Percentiles rank a stretch among this genome's conserved stretches.
Conservation (phyloP, 2,113 vertebrate genomes). For the Cavia porcellus region DNA sequence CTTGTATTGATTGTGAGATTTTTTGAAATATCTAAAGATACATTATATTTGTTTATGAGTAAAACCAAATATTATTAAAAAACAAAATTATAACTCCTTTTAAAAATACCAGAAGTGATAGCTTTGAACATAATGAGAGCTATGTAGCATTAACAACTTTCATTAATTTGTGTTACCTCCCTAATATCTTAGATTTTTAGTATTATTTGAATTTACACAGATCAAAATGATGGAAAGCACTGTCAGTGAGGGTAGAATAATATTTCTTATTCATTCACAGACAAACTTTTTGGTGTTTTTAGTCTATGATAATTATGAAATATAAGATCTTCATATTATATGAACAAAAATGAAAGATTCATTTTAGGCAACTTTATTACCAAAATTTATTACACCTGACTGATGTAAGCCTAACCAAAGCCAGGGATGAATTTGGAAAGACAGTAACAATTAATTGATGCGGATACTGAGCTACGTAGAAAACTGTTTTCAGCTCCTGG, state of each 20-base stretch:
- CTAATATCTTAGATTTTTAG: background rate
- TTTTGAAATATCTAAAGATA: background rate
- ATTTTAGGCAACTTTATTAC: background rate
- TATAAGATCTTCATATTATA: background rate
- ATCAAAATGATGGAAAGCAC: background rate
- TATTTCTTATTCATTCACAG: background rate
- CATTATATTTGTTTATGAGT: background rate
- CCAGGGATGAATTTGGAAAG: background rate
- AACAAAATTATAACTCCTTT: background rate
- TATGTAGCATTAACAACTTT: background rate
- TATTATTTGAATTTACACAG: background rate
- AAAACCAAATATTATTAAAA: background rate
- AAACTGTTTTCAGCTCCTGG: background rate
- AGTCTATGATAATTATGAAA: constrained; percentile 8
- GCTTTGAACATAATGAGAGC: background rate
- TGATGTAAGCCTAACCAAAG: background rate
- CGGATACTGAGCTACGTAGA: background rate
- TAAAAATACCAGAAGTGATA: background rate
- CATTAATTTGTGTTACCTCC: background rate
- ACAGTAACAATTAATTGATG: background rate
- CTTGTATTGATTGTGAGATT: background rate
- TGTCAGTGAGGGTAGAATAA: background rate
- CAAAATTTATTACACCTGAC: background rate
- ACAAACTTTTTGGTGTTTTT: background rate
- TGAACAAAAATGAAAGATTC: background rate